Conservation (phyloP, 1,140 invertebrate genomes). For the Drosophila saltans region DNA sequence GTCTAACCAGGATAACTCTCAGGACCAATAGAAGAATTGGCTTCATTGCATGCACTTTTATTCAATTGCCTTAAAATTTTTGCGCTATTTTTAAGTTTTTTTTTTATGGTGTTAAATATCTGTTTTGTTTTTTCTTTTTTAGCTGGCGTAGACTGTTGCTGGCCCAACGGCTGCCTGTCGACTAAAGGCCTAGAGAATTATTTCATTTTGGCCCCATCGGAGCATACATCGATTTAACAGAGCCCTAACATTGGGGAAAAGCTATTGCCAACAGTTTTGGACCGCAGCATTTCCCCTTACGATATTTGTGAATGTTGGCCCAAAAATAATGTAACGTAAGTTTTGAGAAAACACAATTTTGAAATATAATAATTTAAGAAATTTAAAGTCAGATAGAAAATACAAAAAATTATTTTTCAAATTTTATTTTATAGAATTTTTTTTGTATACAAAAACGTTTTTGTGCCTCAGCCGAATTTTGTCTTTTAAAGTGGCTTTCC, state of each 20-base stretch:
- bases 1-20: neutral
- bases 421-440: too few relatives aligned
- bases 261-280: slow-evolving; percentile 8
- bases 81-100: neutral
- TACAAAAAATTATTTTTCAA: too few relatives aligned
- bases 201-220: slow-evolving; percentile 8
- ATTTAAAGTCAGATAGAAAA: too few relatives aligned
- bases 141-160: slow-evolving; percentile 42
- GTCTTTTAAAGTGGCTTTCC: too few relatives aligned
- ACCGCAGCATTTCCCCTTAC: slow-evolving; percentile 62
- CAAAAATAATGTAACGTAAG: slow-evolving; percentile 41
- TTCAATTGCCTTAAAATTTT: slow-evolving; percentile 4
- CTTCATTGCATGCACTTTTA: slow-evolving; percentile 26
- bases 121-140: neutral
- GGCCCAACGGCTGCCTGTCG: slow-evolving; percentile 48
- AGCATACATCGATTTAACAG: slow-evolving; percentile 35
- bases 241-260: slow-evolving; percentile 28
- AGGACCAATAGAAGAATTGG: neutral
- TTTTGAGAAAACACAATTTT: neutral
- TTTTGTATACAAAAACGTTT: too few relatives aligned
- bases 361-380: too few relatives aligned
- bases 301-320: slow-evolving; percentile 44
- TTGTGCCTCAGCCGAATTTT: too few relatives aligned
- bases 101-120: neutral
- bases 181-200: slow-evolving; percentile 42